Evolutionary conservation across 2,888 invertebrate genomes (phyloP).

Genomic region (Trichogramma evanescens): DNA sequence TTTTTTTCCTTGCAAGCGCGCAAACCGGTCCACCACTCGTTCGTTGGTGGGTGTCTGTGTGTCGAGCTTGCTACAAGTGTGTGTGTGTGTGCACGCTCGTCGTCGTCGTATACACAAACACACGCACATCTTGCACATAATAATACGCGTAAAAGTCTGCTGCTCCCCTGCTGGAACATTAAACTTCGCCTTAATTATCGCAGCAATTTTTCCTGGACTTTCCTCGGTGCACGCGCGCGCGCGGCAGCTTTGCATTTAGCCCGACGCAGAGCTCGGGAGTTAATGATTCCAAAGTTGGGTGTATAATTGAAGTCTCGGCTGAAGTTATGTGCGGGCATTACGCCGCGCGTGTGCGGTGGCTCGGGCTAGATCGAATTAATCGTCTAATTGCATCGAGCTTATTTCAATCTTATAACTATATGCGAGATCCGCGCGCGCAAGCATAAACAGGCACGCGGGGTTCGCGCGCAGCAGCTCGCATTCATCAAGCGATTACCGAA

Average conservation of each 20-base stretch:
- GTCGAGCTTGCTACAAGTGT: too few species aligned
- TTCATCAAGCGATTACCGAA: too few species aligned
- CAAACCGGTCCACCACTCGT: conserved; percentile 7
- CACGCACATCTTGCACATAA: too few species aligned
- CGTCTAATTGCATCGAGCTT: background rate
- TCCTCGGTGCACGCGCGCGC: background rate
- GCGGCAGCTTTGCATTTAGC: background rate
- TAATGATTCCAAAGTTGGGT: conserved; percentile 8
- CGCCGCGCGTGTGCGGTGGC: background rate
- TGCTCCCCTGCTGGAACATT: conserved; percentile 4
- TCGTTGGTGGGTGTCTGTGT: too few species aligned
- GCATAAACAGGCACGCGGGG: too few species aligned
- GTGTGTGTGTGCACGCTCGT: too few species aligned
- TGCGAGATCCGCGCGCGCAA: background rate
- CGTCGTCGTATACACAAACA: too few species aligned
- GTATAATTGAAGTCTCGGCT: conserved; percentile 3
- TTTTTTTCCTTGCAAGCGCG: conserved; percentile 21
- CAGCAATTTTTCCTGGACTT: conserved; percentile 14
- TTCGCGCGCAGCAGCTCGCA: too few species aligned
- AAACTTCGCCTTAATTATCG: conserved; percentile 17
- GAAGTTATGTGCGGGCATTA: background rate
- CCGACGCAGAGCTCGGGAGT: background rate
- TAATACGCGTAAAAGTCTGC: background rate
- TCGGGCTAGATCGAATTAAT: background rate
- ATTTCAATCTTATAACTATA: background rate